A percentile compares a stretch with the other conserved stretches of the same genome.
These are phyloP conservation scores for Elysia chlorotica DNA, from an alignment of 1,140 invertebrate genomes.

Conservation along the genomic window DNA sequence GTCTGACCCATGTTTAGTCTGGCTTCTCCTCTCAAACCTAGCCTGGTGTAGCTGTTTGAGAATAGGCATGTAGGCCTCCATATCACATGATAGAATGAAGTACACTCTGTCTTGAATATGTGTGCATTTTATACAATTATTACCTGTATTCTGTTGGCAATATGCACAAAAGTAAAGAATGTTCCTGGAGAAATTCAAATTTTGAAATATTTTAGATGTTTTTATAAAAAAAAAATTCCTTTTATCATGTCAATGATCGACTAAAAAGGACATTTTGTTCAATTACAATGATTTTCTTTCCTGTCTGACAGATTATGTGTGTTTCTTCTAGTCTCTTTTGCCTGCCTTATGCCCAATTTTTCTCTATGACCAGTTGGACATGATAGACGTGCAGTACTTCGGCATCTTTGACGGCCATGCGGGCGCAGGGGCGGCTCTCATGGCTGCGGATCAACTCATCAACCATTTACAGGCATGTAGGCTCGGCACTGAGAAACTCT, in stretches of 20 bases:
- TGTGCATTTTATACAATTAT: too few relatives aligned
- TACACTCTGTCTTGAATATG: too few relatives aligned
- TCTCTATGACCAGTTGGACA: constrained; percentile 4
- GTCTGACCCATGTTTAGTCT: too few relatives aligned
- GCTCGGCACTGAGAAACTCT: too few relatives aligned
- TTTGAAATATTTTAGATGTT: not conserved
- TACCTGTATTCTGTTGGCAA: too few relatives aligned
- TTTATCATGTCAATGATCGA: not conserved
- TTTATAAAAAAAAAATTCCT: not conserved
- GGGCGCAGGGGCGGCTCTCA: constrained; percentile 80
- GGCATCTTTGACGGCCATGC: constrained; percentile 88
- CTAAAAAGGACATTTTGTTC: not conserved
- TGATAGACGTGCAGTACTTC: constrained; percentile 68
- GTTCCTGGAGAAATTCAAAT: not conserved
- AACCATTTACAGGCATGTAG: constrained; percentile 77
- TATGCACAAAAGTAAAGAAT: too few relatives aligned
- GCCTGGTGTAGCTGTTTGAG: too few relatives aligned
- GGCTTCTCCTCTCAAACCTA: too few relatives aligned
- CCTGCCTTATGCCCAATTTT: not conserved
- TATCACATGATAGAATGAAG: too few relatives aligned
- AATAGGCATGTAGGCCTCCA: too few relatives aligned
- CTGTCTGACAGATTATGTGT: not conserved
- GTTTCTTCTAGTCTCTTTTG: not conserved
- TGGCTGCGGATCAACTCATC: constrained; percentile 78
- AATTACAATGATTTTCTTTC: not conserved